Conservation (phyloP, 1,140 invertebrate genomes). For the Euura lappo region DNA sequence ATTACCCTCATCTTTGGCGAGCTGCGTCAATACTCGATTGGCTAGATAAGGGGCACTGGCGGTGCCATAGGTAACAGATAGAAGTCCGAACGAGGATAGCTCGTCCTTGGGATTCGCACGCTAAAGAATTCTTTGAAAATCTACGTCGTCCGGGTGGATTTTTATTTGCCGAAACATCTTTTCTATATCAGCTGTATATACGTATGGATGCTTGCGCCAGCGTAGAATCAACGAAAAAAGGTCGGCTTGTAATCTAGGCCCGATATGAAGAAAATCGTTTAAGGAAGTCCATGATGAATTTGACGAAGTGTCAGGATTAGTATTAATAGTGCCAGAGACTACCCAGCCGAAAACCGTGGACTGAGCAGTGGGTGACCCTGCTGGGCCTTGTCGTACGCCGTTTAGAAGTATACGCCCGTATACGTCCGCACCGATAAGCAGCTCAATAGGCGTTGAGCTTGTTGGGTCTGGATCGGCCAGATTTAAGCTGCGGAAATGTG, state of each 20-base stretch:
- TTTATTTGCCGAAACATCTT: no score
- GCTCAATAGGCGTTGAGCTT: background rate
- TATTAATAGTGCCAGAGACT: background rate
- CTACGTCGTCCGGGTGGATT: no score
- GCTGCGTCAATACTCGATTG: conserved; percentile 36
- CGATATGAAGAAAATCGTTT: no score
- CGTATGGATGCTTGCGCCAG: no score
- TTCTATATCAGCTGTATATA: no score
- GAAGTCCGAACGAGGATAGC: no score
- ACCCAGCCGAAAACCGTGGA: conserved; percentile 9
- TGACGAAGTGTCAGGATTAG: background rate
- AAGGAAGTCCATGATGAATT: no score
- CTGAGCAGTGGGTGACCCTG: background rate
- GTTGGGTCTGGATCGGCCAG: conserved; percentile 3
- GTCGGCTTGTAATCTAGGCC: no score
- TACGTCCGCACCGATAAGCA: conserved; percentile 8
- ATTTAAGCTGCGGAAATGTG: background rate
- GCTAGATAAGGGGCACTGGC: conserved; percentile 41
- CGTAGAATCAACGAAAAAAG: no score
- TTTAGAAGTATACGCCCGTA: background rate
- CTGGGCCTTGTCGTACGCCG: background rate
- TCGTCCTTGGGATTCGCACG: no score
- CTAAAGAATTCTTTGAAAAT: no score
- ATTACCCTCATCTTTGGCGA: conserved; percentile 33
- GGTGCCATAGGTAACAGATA: conserved; percentile 51